These are phyloP conservation scores for Solenodon paradoxus DNA, from an alignment of 2,113 vertebrate species.

Conservation along the genomic window DNA sequence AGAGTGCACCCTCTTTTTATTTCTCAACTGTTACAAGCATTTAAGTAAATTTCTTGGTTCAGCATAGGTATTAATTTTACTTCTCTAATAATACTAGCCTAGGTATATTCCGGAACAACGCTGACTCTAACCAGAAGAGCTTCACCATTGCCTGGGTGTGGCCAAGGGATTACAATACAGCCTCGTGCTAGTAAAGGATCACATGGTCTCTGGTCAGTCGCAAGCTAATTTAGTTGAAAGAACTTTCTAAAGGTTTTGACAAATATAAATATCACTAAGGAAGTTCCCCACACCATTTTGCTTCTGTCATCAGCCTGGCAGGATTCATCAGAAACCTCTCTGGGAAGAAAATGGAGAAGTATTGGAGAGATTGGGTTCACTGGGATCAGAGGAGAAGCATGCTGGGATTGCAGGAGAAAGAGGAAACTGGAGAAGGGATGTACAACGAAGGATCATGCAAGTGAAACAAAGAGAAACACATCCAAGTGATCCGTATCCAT, in stretches of 20 bases:
- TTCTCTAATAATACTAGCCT: not conserved
- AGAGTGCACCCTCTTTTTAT: not conserved
- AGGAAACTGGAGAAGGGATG: not conserved
- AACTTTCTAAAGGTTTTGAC: not conserved
- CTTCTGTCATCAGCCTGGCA: not conserved
- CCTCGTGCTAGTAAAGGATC: not conserved
- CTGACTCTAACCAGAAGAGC: not conserved
- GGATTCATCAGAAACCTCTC: not conserved
- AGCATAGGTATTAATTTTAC: not conserved
- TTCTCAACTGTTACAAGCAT: not conserved
- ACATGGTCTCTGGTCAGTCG: accelerated
- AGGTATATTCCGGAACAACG: not conserved
- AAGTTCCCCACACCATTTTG: not conserved
- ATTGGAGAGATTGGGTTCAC: not conserved
- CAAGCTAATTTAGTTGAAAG: not conserved
- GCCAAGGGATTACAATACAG: not conserved
- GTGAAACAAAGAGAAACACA: not conserved
- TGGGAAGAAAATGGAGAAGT: not conserved
- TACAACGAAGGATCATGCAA: not conserved
- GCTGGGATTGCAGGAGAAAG: not conserved
- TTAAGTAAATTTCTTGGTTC: not conserved
- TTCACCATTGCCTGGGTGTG: accelerated
- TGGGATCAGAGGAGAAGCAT: not conserved
- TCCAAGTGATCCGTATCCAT: not conserved
- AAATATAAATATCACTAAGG: not conserved